A percentile compares a stretch with the other conserved stretches of the same genome.
Evolutionary conservation across 2,113 vertebrate species (phyloP).

Genomic region (Morone chrysops): DNA sequence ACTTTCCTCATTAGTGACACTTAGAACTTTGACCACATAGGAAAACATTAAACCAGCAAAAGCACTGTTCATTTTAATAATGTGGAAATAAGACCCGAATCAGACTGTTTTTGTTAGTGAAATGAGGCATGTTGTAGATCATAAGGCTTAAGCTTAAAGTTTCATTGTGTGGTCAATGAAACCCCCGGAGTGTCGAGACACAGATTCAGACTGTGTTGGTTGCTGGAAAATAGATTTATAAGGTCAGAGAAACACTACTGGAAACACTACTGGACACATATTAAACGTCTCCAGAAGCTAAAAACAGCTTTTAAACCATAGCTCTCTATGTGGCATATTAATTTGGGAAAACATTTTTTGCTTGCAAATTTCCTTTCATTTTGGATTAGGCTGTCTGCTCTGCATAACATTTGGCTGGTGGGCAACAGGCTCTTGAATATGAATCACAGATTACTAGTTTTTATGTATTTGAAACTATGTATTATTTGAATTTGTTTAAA

Average conservation of each 20-base stretch:
- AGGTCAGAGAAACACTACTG: conserved; percentile 28
- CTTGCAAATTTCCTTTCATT: conserved; percentile 23
- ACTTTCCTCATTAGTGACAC: not conserved
- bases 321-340: conserved; percentile 20
- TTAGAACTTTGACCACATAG: not conserved
- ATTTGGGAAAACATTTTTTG: conserved; percentile 1
- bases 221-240: conserved; percentile 40
- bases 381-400: not conserved
- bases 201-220: conserved; percentile 10
- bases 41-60: conserved; percentile 15
- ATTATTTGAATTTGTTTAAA: not conserved
- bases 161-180: conserved; percentile 14
- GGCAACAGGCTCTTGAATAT: not conserved
- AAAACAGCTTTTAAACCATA: conserved; percentile 1
- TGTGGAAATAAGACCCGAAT: conserved; percentile 35
- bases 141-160: not conserved
- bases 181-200: conserved; percentile 16
- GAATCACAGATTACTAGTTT: not conserved
- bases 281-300: conserved; percentile 14
- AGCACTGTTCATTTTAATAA: not conserved
- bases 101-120: conserved; percentile 30
- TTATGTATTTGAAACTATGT: not conserved
- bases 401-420: not conserved
- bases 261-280: conserved; percentile 39
- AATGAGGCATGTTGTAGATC: not conserved